Evolutionary conservation across 1,140 invertebrate genomes (phyloP).

Genomic region (Pseudomyrmex dendroicus): DNA sequence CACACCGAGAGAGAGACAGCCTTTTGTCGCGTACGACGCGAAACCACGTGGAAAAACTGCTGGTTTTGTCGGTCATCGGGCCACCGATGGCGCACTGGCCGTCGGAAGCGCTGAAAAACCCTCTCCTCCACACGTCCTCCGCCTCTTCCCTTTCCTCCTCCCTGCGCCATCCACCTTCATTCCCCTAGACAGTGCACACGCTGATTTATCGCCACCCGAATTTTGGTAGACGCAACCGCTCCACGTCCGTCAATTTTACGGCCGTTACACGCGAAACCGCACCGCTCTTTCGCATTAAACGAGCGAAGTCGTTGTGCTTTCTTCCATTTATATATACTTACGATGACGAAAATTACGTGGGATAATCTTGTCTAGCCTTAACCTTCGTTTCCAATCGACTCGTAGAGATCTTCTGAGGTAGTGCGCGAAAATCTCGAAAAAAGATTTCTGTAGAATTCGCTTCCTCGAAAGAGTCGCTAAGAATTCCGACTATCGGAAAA

Average conservation of each 20-base stretch:
- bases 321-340: not conserved
- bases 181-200: constrained; percentile 28
- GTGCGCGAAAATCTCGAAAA: too few relatives aligned
- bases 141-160: constrained; percentile 5
- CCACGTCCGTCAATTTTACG: constrained; percentile 50
- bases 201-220: constrained; percentile 43
- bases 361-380: not conserved
- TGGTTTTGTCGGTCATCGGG: constrained; percentile 56
- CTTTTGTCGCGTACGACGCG: constrained; percentile 52
- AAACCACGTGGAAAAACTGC: constrained; percentile 61
- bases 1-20: constrained; percentile 31
- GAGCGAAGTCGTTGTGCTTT: not conserved
- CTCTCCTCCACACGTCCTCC: constrained; percentile 23
- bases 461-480: too few relatives aligned
- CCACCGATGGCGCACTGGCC: constrained; percentile 42
- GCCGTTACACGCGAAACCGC: constrained; percentile 20
- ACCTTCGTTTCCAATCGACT: not conserved
- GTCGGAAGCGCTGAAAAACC: constrained; percentile 50
- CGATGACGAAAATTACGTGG: not conserved
- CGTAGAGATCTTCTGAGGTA: too few relatives aligned
- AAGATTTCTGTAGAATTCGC: too few relatives aligned
- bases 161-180: constrained; percentile 26
- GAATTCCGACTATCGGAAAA: too few relatives aligned
- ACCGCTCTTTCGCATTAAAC: not conserved
- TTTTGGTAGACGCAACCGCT: constrained; percentile 32